Conservation (phyloP, 2,797 vertebrate genomes). For the Coreius guichenoti region DNA sequence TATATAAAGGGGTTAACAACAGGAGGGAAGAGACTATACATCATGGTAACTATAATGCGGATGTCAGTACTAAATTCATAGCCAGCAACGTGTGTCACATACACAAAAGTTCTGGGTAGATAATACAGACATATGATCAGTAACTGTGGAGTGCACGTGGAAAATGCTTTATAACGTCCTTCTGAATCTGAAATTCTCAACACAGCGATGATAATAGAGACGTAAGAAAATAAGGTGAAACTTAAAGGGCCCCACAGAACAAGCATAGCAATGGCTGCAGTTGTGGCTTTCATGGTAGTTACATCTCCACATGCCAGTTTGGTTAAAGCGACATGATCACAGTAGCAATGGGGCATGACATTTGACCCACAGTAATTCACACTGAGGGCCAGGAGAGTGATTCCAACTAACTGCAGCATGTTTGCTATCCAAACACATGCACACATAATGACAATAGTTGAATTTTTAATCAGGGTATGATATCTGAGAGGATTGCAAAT, state of each 20-base stretch:
- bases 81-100: not conserved
- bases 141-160: slow-evolving; percentile 70
- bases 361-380: slow-evolving; percentile 50
- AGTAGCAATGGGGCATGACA: slow-evolving; percentile 48
- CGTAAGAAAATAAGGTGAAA: slow-evolving; percentile 75
- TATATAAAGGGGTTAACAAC: slow-evolving; percentile 76
- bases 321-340: slow-evolving; percentile 35
- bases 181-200: slow-evolving; percentile 64
- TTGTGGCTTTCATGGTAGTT: not conserved
- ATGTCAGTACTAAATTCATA: slow-evolving; percentile 48
- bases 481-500: slow-evolving; percentile 73
- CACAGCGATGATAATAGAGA: slow-evolving; percentile 69
- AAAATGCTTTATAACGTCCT: slow-evolving; percentile 67
- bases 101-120: slow-evolving; percentile 47
- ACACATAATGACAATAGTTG: slow-evolving; percentile 35
- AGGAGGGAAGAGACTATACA: slow-evolving; percentile 63
- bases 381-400: not conserved
- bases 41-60: slow-evolving; percentile 59
- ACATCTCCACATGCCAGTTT: slow-evolving; percentile 44
- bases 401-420: slow-evolving; percentile 1
- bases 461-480: slow-evolving; percentile 51
- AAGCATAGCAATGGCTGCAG: slow-evolving; percentile 18
- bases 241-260: slow-evolving; percentile 39
- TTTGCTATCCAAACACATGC: slow-evolving; percentile 30
- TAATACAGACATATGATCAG: slow-evolving; percentile 69